Evolutionary conservation across 2,888 invertebrate species (phyloP).

Genomic region (Pycnomerus fuliginosus): DNA sequence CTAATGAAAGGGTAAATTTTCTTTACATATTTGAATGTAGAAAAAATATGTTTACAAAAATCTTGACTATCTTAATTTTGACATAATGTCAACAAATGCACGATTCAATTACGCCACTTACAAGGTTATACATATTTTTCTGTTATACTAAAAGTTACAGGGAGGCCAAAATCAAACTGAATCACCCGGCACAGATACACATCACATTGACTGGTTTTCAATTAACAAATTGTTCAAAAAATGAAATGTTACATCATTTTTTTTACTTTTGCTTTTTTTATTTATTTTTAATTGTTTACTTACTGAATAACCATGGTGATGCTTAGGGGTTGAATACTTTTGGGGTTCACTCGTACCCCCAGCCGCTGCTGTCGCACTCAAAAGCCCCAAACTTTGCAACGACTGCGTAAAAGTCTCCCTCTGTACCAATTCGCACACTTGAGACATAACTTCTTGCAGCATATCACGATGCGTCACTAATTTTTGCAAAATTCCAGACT

Average conservation of each 20-base stretch:
- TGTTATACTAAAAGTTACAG: no score
- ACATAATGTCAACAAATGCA: not conserved
- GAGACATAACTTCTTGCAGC: constrained; percentile 55
- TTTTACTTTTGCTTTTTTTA: no score
- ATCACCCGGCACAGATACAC: no score
- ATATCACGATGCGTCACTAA: constrained; percentile 55
- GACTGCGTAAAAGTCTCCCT: constrained; percentile 63
- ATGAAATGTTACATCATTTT: no score
- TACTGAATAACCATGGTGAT: constrained; percentile 38
- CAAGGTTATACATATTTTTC: no score
- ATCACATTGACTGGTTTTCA: no score
- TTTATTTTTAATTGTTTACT: constrained; percentile 2
- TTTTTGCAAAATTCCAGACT: constrained; percentile 58
- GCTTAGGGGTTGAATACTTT: constrained; percentile 37
- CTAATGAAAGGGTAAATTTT: no score
- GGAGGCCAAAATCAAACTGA: no score
- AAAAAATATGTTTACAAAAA: no score
- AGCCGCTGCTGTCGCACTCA: constrained; percentile 45
- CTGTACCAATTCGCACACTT: constrained; percentile 61
- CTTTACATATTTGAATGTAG: no score
- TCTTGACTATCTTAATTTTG: not conserved
- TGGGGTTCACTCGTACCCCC: constrained; percentile 25
- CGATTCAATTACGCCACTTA: no score
- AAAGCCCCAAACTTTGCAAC: constrained; percentile 58
- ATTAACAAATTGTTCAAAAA: no score